Evolutionary conservation across 2,888 invertebrate genomes (phyloP).

Genomic region (Drosophila vallismaia): DNA sequence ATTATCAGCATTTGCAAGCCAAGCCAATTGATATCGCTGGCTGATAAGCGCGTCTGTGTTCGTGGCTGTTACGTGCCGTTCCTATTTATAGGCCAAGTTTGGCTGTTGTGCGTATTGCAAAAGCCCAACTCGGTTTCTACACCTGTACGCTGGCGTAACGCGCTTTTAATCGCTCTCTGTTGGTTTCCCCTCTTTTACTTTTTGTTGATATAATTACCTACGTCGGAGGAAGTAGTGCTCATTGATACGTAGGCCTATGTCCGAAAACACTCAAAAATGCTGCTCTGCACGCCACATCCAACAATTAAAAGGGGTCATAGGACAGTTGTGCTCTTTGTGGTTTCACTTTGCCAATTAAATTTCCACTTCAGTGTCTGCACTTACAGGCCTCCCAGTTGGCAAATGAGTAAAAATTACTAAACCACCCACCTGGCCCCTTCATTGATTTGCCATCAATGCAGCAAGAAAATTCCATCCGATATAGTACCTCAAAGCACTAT

Average conservation of each 20-base stretch:
- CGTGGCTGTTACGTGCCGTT: conserved; percentile 40
- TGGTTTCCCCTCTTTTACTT: conserved; percentile 1
- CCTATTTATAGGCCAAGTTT: conserved; percentile 65
- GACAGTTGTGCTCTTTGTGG: conserved; percentile 30
- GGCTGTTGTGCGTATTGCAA: conserved; percentile 58
- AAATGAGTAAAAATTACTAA: conserved; percentile 37
- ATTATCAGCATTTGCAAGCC: conserved; percentile 78
- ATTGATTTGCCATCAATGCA: conserved; percentile 35
- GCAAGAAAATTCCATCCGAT: background rate
- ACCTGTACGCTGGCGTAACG: conserved; percentile 56
- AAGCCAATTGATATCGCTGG: conserved; percentile 55
- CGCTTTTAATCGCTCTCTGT: conserved; percentile 60
- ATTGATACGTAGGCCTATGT: conserved; percentile 12
- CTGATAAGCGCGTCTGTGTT: conserved; percentile 56
- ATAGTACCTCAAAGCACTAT: no score
- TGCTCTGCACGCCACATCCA: background rate
- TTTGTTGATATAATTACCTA: conserved; percentile 32
- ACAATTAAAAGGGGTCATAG: conserved; percentile 29
- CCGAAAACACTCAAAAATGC: conserved; percentile 16
- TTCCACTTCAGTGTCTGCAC: conserved; percentile 38
- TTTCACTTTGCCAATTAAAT: conserved; percentile 30
- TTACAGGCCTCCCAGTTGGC: conserved; percentile 28
- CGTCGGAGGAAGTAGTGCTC: conserved; percentile 12
- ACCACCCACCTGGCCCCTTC: background rate
- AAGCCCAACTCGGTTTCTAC: conserved; percentile 23